Percentiles rank a stretch among this genome's conserved stretches.
phyloP scores from a whole-genome alignment of 1,140 invertebrate genomes.

The Drosophila kanapiae region DNA sequence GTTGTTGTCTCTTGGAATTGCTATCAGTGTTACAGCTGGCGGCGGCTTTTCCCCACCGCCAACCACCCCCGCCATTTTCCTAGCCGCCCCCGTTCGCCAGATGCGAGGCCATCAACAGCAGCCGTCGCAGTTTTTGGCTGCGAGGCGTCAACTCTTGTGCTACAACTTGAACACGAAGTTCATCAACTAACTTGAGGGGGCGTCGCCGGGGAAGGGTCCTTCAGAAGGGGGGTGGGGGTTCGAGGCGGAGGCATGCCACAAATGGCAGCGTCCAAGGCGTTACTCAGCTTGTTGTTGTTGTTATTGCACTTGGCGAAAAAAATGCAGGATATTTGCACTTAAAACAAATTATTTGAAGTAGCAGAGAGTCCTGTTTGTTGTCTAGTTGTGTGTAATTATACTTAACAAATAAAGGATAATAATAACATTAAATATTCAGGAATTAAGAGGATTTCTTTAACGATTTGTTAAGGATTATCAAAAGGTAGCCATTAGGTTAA shows the following conservation, averaged over 20 bases:
- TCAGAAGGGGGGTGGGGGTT: background rate
- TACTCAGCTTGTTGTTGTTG: constrained; percentile 65
- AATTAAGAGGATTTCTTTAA: too few species aligned
- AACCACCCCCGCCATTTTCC: background rate
- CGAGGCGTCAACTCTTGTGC: constrained; percentile 82
- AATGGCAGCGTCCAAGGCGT: constrained; percentile 77
- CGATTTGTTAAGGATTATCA: background rate
- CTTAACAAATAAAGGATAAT: too few species aligned
- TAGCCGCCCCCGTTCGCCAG: constrained; percentile 8
- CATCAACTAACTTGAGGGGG: constrained; percentile 72
- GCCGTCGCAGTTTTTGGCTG: constrained; percentile 66
- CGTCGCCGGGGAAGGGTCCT: constrained; percentile 12
- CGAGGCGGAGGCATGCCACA: constrained; percentile 48
- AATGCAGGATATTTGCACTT: background rate
- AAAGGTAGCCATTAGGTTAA: too few species aligned
- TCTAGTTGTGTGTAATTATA: background rate
- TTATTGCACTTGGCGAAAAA: constrained; percentile 5
- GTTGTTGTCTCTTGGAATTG: constrained; percentile 80
- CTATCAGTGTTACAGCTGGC: constrained; percentile 82
- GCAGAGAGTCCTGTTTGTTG: background rate
- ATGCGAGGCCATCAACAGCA: constrained; percentile 55
- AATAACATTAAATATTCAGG: too few species aligned
- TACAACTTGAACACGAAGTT: constrained; percentile 83
- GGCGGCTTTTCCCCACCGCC: constrained; percentile 40
- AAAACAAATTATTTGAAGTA: background rate